Conservation (phyloP, 2,888 invertebrate genomes). For the Lithophane semibrunnea region DNA sequence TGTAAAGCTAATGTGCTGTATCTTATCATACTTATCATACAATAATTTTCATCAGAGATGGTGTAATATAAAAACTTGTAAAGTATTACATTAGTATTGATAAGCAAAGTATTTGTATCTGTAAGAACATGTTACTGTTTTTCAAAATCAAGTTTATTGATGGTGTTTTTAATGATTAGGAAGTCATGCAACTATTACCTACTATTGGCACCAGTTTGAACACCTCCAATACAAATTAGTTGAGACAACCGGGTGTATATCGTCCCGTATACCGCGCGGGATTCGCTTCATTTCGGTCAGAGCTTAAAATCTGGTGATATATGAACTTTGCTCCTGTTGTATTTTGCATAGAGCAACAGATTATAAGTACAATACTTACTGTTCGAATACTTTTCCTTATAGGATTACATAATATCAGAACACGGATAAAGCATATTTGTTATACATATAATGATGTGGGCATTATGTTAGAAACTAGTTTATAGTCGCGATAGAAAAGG, state of each 20-base stretch:
- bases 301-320: no score
- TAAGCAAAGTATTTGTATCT: conserved; percentile 27
- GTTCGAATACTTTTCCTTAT: not conserved
- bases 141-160: conserved; percentile 7
- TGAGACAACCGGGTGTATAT: not conserved
- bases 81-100: conserved; percentile 42
- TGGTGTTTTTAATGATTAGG: no score
- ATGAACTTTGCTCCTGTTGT: not conserved
- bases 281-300: not conserved
- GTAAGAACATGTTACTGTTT: not conserved
- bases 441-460: conserved; percentile 21
- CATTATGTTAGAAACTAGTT: conserved; percentile 56
- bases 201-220: not conserved
- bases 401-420: not conserved
- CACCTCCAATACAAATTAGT: not conserved
- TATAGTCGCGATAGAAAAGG: conserved; percentile 31
- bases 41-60: conserved; percentile 27
- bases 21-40: conserved; percentile 46
- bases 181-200: not conserved
- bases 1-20: conserved; percentile 40
- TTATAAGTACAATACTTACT: conserved; percentile 1
- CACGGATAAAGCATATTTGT: not conserved
- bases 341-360: not conserved
- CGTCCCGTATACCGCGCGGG: not conserved
- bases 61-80: conserved; percentile 7